Percentiles rank a stretch among this genome's conserved stretches.
These are phyloP conservation scores for Resseliella maxima DNA, from an alignment of 2,888 invertebrate species.

Conservation along the genomic window DNA sequence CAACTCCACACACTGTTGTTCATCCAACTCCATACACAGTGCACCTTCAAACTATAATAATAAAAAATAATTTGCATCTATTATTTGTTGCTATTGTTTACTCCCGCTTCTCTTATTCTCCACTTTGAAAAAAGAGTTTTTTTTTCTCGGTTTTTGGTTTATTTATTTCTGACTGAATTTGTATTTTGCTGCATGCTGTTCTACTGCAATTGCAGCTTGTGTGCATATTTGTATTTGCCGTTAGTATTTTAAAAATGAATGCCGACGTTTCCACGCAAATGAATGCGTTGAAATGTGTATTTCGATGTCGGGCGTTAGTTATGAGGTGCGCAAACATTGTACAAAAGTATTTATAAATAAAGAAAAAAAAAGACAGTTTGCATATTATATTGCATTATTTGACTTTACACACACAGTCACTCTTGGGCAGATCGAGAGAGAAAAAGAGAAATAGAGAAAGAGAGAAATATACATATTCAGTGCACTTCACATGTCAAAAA, in stretches of 20 bases:
- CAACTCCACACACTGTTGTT: not conserved
- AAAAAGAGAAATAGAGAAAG: too few species aligned
- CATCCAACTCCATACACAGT: not conserved
- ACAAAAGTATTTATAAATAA: constrained; percentile 1
- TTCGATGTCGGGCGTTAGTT: constrained; percentile 1
- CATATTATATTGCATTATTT: constrained; percentile 22
- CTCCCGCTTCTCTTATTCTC: constrained; percentile 13
- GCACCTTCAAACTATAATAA: constrained; percentile 48
- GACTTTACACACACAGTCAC: not conserved
- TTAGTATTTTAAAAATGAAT: not conserved
- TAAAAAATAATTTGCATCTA: constrained; percentile 44
- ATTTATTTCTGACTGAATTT: constrained; percentile 18
- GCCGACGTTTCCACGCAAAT: not conserved
- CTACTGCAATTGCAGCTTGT: not conserved
- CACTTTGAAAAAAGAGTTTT: not conserved
- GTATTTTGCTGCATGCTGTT: not conserved
- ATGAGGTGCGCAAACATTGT: constrained; percentile 12
- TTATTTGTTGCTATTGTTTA: constrained; percentile 40
- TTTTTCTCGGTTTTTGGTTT: not conserved
- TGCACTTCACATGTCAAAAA: constrained; percentile 38
- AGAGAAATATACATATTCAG: not conserved
- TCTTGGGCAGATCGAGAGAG: too few species aligned
- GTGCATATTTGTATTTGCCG: constrained; percentile 10
- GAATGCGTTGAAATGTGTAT: constrained; percentile 40
- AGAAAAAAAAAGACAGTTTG: constrained; percentile 23